Percentiles rank a stretch among this genome's conserved stretches.
These are phyloP conservation scores for Falco punctatus DNA, from an alignment of 2,113 vertebrate genomes.

Conservation along the genomic window DNA sequence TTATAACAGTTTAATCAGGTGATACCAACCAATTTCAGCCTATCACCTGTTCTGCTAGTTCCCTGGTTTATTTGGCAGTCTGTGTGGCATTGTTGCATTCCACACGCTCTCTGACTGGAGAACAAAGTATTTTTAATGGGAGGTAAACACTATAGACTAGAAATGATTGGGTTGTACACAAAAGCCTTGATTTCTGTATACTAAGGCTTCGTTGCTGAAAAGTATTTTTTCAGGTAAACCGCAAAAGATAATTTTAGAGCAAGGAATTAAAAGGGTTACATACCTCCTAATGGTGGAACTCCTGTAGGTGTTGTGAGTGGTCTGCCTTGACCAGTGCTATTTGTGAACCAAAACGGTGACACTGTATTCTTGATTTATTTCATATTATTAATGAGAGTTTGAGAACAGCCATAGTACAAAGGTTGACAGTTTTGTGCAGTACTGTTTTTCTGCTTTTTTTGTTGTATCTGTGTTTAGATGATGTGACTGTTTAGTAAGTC, in stretches of 20 bases:
- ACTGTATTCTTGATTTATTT: slow-evolving; percentile 38
- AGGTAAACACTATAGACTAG: not conserved
- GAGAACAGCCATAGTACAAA: slow-evolving; percentile 34
- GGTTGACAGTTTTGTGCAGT: slow-evolving; percentile 26
- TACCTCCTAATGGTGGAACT: not conserved
- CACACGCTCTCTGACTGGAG: not conserved
- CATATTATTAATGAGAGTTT: slow-evolving; percentile 16
- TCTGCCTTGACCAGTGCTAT: not conserved
- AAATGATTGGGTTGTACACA: not conserved
- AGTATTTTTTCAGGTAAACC: not conserved
- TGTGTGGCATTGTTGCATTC: not conserved
- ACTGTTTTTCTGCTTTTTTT: not conserved
- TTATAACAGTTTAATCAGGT: not conserved
- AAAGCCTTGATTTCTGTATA: not conserved
- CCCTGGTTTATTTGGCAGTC: not conserved
- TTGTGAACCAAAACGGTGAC: slow-evolving; percentile 40
- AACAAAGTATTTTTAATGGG: not conserved
- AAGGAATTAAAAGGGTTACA: not conserved
- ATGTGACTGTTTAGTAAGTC: not conserved
- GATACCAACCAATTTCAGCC: not conserved
- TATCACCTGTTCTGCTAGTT: not conserved
- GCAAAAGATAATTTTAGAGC: not conserved
- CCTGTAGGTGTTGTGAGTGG: not conserved
- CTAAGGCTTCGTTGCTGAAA: not conserved
- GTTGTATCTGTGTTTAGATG: not conserved